Evolutionary conservation across 2,888 invertebrate species (phyloP).

Genomic region (Leptopilina myrica): DNA sequence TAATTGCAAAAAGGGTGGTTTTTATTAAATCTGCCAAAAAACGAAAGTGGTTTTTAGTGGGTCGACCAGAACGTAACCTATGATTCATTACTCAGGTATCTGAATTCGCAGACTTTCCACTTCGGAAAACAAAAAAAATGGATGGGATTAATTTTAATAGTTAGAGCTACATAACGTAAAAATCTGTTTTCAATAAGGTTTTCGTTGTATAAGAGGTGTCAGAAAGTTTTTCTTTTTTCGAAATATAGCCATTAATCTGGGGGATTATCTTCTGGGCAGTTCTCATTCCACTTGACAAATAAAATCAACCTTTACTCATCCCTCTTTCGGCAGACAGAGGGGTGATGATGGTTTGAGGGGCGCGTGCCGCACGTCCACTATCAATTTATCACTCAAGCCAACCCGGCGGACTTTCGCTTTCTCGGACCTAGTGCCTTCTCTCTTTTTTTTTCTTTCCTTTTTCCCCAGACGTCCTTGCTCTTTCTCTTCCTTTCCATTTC

Average conservation of each 20-base stretch:
- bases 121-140: too few species aligned
- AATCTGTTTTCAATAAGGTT: too few species aligned
- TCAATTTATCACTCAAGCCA: constrained; percentile 74
- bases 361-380: constrained; percentile 74
- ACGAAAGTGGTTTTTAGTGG: too few species aligned
- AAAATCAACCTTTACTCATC: constrained; percentile 41
- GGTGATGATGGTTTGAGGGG: constrained; percentile 60
- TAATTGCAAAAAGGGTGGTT: too few species aligned
- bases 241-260: constrained; percentile 38
- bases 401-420: constrained; percentile 62
- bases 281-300: constrained; percentile 37
- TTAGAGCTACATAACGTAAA: too few species aligned
- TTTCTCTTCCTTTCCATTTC: constrained; percentile 52
- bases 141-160: too few species aligned
- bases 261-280: constrained; percentile 31
- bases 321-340: constrained; percentile 45
- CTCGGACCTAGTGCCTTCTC: constrained; percentile 61
- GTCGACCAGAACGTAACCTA: too few species aligned
- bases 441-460: constrained; percentile 59
- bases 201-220: too few species aligned
- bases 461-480: constrained; percentile 56
- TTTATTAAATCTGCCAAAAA: too few species aligned
- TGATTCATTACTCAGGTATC: too few species aligned
- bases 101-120: too few species aligned
- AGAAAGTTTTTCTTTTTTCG: constrained; percentile 25